Base-by-base conservation (phyloP, 2,797 vertebrate genomes). In the Platalea minor region DNA sequence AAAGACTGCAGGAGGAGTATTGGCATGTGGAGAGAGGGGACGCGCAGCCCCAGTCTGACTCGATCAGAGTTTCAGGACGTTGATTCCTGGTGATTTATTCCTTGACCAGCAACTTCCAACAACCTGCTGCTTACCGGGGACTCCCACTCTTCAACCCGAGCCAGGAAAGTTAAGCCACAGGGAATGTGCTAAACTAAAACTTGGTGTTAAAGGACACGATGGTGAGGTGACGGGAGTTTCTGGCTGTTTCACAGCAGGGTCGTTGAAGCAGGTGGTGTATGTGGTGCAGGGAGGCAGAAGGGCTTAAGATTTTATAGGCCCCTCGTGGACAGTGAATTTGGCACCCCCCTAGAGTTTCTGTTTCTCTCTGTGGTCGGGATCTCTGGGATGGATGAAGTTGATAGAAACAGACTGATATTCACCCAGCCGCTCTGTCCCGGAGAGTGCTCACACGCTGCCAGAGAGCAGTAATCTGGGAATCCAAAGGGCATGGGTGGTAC, bases 21-120 rank as follows among this genome's bases (percentile, higher is more conserved):
- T 31, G 19, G 43, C 64, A 73, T 5, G 59, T 35, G 45, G 41
- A 91, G n/a, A 64, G 53, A 57, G 46, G 53, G 85, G 48, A 74
- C 2, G 0, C 26, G 26, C 41, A 84, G 69, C 43, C 54, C 72
- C 78, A 17, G 11, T 48, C 33, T 50, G 70, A 83, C 37, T 92
- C 41, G 6, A 72, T 73, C 41, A 73, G 83, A 92, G 39, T 35
- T 95, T 79, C 61, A 73, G 73, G 33, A 95, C 3, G 11, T 37
- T 70, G 46, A 70, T 93, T 95, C n/a, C 83, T 85, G 50, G 24
- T 59, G 50, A 92, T 88, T 83, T 88, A 53, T 57, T 90, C 50
- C 87, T 76, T 94, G 60, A 73, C 31, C 77, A 87, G 37, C 63
- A 70, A 69, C 46, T 33, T 86, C 54, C 50, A 51, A 53, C 50